Conservation (phyloP, 2,113 vertebrate genomes). For the Aythya baeri region DNA sequence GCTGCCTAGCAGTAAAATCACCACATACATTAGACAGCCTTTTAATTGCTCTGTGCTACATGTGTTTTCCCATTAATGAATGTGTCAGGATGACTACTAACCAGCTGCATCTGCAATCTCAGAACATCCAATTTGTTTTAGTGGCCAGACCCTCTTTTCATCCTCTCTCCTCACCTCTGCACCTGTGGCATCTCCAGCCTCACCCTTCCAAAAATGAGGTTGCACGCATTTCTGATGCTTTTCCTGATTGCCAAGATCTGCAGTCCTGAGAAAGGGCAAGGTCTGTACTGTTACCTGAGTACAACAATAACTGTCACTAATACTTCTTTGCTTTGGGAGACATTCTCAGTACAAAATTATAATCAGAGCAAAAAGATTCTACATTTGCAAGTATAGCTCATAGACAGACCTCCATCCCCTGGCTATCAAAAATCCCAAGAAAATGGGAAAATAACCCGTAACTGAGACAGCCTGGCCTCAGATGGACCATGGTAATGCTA, state of each 20-base stretch:
- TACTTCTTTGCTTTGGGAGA: neutral
- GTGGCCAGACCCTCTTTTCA: neutral
- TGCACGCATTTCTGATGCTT: neutral
- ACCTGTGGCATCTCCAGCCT: neutral
- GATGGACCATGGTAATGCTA: neutral
- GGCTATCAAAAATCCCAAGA: neutral
- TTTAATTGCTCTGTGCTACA: neutral
- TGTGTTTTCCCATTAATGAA: neutral
- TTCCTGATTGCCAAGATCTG: neutral
- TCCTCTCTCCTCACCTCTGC: neutral
- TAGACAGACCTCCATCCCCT: neutral
- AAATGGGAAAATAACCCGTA: neutral
- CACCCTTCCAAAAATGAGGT: neutral
- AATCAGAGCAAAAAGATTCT: neutral
- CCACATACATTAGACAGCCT: neutral
- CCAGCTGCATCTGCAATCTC: neutral
- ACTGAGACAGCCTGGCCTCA: neutral
- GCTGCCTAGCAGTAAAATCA: no score
- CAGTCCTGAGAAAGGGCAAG: neutral
- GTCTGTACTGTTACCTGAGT: neutral
- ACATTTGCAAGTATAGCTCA: neutral
- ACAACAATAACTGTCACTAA: neutral
- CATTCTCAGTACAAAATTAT: neutral
- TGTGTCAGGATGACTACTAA: neutral
- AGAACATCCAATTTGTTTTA: neutral